A percentile compares a stretch with the other conserved stretches of the same genome.
phyloP scores from a whole-genome alignment of 2,888 invertebrate genomes.

The Eueremaeus valkanovi region DNA sequence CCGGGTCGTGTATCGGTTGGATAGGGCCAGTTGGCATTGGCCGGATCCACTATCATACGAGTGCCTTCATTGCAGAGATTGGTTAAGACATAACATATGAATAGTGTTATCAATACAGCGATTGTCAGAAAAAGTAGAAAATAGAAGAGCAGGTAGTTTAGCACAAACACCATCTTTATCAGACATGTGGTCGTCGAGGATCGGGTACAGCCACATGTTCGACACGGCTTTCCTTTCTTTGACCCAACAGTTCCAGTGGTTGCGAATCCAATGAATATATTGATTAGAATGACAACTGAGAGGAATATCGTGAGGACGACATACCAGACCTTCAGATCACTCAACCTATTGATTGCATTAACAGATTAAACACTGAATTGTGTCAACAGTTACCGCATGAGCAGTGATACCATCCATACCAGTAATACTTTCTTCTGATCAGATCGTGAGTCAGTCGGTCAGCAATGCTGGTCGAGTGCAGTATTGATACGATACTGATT shows the following conservation, averaged over 20 bases:
- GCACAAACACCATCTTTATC: constrained; percentile 38
- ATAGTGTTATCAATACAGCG: constrained; percentile 30
- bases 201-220: constrained; percentile 35
- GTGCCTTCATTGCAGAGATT: constrained; percentile 40
- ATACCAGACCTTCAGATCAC: constrained; percentile 42
- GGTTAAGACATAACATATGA: constrained; percentile 38
- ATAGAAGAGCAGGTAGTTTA: constrained; percentile 43
- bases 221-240: constrained; percentile 7
- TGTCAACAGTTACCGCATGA: neutral
- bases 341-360: constrained; percentile 32
- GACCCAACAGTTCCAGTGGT: constrained; percentile 35
- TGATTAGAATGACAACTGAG: constrained; percentile 39
- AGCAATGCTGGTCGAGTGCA: constrained; percentile 37
- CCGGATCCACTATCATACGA: neutral
- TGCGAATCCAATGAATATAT: constrained; percentile 42
- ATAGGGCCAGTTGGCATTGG: constrained; percentile 18
- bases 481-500: constrained; percentile 32
- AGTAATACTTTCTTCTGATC: constrained; percentile 39
- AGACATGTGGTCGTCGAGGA: constrained; percentile 41
- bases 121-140: constrained; percentile 39
- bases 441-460: constrained; percentile 41
- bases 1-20: constrained; percentile 24
- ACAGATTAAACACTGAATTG: neutral
- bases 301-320: constrained; percentile 29
- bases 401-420: constrained; percentile 5